Conservation (phyloP, 2,888 invertebrate genomes). For the Ypsolopha sequella region DNA sequence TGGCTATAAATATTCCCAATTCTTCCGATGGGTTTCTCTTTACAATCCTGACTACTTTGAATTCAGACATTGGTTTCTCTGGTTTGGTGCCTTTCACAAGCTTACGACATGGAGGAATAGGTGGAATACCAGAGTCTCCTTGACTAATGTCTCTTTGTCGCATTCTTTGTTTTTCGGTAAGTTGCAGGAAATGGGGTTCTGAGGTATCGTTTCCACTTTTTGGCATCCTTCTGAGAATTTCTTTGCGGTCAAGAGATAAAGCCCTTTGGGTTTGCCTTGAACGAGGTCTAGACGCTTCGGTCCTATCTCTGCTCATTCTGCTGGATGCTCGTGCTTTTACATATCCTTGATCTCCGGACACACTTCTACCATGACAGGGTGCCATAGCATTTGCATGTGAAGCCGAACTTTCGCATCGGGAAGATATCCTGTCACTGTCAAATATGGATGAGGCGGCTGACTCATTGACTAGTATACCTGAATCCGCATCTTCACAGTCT, state of each 20-base stretch:
- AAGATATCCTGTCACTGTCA: conserved; percentile 66
- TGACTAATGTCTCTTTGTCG: conserved; percentile 50
- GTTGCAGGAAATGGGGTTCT: conserved; percentile 54
- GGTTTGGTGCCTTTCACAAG: conserved; percentile 34
- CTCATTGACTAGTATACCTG: conserved; percentile 81
- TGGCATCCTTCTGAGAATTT: conserved; percentile 63
- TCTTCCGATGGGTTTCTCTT: conserved; percentile 72
- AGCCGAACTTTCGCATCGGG: conserved; percentile 65
- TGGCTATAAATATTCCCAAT: conserved; percentile 80
- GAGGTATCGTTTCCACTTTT: conserved; percentile 42
- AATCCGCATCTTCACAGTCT: conserved; percentile 79
- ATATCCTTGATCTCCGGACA: conserved; percentile 61
- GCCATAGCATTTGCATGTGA: conserved; percentile 48
- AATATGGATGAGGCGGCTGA: conserved; percentile 77
- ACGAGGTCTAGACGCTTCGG: conserved; percentile 38
- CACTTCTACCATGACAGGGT: conserved; percentile 57
- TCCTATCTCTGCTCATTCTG: conserved; percentile 53
- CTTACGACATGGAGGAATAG: conserved; percentile 60
- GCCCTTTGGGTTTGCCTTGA: conserved; percentile 61
- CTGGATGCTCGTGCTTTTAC: conserved; percentile 43
- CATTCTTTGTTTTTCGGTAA: conserved; percentile 64
- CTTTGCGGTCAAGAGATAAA: conserved; percentile 66
- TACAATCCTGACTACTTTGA: conserved; percentile 68
- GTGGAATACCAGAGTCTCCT: conserved; percentile 56
- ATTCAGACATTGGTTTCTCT: conserved; percentile 41